Percentiles rank a stretch among this genome's conserved stretches.
These are phyloP conservation scores for Syncerus caffer DNA, from an alignment of 2,797 vertebrate genomes.

Conservation along the genomic window DNA sequence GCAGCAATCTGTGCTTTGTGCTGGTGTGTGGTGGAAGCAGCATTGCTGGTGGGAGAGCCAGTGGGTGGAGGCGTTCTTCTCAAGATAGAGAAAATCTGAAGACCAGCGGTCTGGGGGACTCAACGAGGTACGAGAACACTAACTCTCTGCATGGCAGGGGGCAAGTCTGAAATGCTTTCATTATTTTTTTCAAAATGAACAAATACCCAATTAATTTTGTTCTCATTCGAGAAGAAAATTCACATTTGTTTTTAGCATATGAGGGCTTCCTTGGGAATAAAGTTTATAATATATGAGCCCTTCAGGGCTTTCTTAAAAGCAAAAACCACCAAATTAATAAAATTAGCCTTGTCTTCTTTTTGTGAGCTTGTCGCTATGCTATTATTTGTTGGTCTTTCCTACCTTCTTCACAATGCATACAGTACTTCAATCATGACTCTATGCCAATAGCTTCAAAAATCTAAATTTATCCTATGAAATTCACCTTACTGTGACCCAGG, in stretches of 20 bases:
- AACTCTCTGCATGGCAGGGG: neutral
- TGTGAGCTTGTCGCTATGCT: neutral
- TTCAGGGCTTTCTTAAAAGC: neutral
- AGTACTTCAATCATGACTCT: neutral
- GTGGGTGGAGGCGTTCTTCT: neutral
- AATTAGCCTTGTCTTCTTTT: neutral
- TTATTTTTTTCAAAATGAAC: neutral
- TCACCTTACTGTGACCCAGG: neutral
- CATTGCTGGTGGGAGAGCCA: neutral
- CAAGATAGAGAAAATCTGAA: neutral
- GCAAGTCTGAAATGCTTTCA: neutral
- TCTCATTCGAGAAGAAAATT: neutral
- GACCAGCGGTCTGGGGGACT: neutral
- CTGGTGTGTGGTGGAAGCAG: constrained; percentile 33
- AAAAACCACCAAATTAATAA: neutral
- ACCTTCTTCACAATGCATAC: neutral
- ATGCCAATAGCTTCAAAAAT: neutral
- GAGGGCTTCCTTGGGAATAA: neutral
- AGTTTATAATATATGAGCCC: neutral
- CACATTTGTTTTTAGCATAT: neutral
- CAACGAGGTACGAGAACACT: neutral
- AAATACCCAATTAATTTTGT: neutral
- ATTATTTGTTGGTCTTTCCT: neutral
- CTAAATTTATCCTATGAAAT: neutral
- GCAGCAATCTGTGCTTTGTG: constrained; percentile 70